These are phyloP conservation scores for Ectobius pallidus DNA, from an alignment of 2,888 invertebrate species.

Conservation along the genomic window DNA sequence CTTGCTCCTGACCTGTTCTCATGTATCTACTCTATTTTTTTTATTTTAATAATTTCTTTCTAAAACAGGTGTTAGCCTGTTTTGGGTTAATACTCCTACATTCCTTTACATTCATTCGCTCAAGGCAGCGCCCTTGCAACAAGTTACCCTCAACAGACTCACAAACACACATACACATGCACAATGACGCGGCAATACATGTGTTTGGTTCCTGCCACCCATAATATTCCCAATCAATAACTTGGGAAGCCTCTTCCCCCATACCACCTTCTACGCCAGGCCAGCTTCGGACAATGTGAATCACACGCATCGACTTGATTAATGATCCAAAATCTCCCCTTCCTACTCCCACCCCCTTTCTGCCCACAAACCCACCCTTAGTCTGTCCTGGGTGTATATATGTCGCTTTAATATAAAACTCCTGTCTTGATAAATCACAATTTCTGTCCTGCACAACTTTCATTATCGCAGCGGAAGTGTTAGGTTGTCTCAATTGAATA, in stretches of 20 bases:
- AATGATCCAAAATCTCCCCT: constrained; percentile 1
- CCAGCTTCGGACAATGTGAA: constrained; percentile 28
- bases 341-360: background rate
- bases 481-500: too few species aligned
- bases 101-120: background rate
- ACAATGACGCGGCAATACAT: too few species aligned
- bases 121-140: background rate
- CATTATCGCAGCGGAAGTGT: background rate
- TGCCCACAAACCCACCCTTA: background rate
- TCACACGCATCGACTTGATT: constrained; percentile 34
- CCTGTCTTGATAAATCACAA: constrained; percentile 33
- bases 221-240: constrained; percentile 27
- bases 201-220: background rate
- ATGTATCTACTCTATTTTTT: too few species aligned
- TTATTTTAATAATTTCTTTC: too few species aligned
- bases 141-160: background rate
- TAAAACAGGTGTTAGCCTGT: too few species aligned
- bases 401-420: constrained; percentile 27
- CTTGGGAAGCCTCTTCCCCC: background rate
- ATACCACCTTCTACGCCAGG: background rate
- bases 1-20: too few species aligned
- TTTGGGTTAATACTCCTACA: background rate
- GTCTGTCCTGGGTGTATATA: background rate
- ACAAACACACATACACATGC: too few species aligned
- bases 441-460: background rate